Conservation (phyloP, 1,140 invertebrate species). For the Hycleus cichorii region DNA sequence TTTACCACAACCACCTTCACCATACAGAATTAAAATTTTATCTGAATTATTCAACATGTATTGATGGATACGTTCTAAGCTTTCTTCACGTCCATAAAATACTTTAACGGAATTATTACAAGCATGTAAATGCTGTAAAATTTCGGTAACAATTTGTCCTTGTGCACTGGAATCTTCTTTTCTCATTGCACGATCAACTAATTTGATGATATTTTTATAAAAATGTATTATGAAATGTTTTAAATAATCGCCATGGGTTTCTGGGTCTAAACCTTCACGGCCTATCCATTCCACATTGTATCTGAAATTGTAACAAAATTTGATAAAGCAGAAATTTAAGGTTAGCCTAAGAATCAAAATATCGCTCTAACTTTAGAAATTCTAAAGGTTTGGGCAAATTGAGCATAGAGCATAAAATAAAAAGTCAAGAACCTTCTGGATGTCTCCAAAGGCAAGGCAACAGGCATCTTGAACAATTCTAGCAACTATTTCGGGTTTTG, state of each 20-base stretch:
- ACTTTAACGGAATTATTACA: slow-evolving; percentile 95
- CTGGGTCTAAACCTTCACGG: slow-evolving; percentile 83
- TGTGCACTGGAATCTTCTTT: slow-evolving; percentile 91
- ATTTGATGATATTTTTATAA: slow-evolving; percentile 87
- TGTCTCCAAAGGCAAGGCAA: too few relatives aligned
- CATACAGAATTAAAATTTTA: slow-evolving; percentile 89
- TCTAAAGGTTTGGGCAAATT: too few relatives aligned
- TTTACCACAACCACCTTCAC: slow-evolving; percentile 94
- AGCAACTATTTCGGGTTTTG: too few relatives aligned
- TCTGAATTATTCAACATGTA: slow-evolving; percentile 83
- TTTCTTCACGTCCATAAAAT: slow-evolving; percentile 90
- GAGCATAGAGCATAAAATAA: too few relatives aligned
- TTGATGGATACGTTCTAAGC: slow-evolving; percentile 69
- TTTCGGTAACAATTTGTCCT: slow-evolving; percentile 91
- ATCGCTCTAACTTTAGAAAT: too few relatives aligned
- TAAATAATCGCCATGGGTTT: slow-evolving; percentile 91
- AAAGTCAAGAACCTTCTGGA: too few relatives aligned
- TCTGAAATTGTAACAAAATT: slow-evolving; percentile 42
- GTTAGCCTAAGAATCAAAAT: too few relatives aligned
- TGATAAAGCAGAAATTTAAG: too few relatives aligned
- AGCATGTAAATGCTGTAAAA: slow-evolving; percentile 92
- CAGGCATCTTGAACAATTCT: too few relatives aligned
- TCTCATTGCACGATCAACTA: slow-evolving; percentile 89
- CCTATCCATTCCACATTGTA: slow-evolving; percentile 97
- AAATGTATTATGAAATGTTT: slow-evolving; percentile 94